These are phyloP conservation scores for Drosophila parvula DNA, from an alignment of 1,140 invertebrate genomes.

Conservation along the genomic window DNA sequence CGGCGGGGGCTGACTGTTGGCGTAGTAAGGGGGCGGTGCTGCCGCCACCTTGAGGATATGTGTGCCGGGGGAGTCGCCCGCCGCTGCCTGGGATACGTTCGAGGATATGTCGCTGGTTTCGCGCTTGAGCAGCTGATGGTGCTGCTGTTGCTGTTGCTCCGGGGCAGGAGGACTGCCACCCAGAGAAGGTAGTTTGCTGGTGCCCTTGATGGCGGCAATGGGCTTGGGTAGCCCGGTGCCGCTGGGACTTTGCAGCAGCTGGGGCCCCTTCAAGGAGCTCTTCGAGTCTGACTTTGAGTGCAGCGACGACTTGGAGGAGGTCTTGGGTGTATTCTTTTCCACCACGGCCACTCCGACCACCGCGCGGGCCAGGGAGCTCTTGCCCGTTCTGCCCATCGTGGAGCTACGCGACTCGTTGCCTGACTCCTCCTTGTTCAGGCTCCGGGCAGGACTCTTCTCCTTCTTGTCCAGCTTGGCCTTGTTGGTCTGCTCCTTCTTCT, in stretches of 20 bases:
- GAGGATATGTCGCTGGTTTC: slow-evolving; percentile 80
- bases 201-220: slow-evolving; percentile 95
- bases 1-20: slow-evolving; percentile 48
- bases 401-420: slow-evolving; percentile 69
- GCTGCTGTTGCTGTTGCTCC: slow-evolving; percentile 1
- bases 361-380: slow-evolving; percentile 57
- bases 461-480: slow-evolving; percentile 74
- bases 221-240: slow-evolving; percentile 93
- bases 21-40: slow-evolving; percentile 63
- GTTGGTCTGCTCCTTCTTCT: slow-evolving; percentile 74
- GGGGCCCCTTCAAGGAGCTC: slow-evolving; percentile 70
- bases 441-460: slow-evolving; percentile 79
- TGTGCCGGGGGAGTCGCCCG: slow-evolving; percentile 37
- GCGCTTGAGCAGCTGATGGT: slow-evolving; percentile 58
- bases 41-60: slow-evolving; percentile 75
- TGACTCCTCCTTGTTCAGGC: slow-evolving; percentile 74
- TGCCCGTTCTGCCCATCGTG: slow-evolving; percentile 67
- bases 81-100: slow-evolving; percentile 74
- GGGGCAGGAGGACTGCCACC: slow-evolving; percentile 54
- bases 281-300: slow-evolving; percentile 81
- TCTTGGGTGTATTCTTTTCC: slow-evolving; percentile 70
- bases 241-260: slow-evolving; percentile 67
- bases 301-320: slow-evolving; percentile 76
- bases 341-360: slow-evolving; percentile 17
- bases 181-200: slow-evolving; percentile 87